Evolutionary conservation across 2,888 invertebrate genomes (phyloP).

Genomic region (Autographa pulchrina): DNA sequence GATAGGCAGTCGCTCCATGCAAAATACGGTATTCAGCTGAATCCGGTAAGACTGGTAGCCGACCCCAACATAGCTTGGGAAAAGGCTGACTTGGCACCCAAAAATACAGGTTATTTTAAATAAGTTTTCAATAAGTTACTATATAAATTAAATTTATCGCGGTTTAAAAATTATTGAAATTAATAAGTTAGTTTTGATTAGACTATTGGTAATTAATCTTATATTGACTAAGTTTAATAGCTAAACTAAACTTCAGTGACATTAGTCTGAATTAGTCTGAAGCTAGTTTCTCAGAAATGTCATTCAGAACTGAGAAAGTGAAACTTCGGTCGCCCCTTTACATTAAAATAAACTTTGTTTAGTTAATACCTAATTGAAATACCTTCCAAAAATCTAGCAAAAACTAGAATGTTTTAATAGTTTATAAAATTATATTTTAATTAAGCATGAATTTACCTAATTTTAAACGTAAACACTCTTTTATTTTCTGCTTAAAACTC

Average conservation of each 20-base stretch:
- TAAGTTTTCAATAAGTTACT: too few relatives aligned
- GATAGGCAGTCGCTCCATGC: too few relatives aligned
- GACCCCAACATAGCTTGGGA: too few relatives aligned
- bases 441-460: not conserved
- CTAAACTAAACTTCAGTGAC: not conserved
- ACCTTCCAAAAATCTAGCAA: not conserved
- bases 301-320: not conserved
- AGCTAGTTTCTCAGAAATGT: not conserved
- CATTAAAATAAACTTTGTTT: not conserved
- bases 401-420: not conserved
- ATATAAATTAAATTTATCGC: too few relatives aligned
- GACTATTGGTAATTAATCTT: not conserved
- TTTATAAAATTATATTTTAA: not conserved
- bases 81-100: too few relatives aligned
- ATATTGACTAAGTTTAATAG: not conserved
- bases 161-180: too few relatives aligned
- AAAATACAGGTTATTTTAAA: too few relatives aligned
- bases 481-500: not conserved
- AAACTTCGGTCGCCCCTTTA: not conserved
- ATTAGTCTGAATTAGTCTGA: too few relatives aligned
- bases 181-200: too few relatives aligned
- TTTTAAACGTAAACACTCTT: not conserved
- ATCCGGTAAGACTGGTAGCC: too few relatives aligned
- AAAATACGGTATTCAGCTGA: too few relatives aligned
- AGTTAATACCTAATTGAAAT: not conserved